phyloP scores from a whole-genome alignment of 2,888 invertebrate species.

The Andrena chrysosceles region DNA sequence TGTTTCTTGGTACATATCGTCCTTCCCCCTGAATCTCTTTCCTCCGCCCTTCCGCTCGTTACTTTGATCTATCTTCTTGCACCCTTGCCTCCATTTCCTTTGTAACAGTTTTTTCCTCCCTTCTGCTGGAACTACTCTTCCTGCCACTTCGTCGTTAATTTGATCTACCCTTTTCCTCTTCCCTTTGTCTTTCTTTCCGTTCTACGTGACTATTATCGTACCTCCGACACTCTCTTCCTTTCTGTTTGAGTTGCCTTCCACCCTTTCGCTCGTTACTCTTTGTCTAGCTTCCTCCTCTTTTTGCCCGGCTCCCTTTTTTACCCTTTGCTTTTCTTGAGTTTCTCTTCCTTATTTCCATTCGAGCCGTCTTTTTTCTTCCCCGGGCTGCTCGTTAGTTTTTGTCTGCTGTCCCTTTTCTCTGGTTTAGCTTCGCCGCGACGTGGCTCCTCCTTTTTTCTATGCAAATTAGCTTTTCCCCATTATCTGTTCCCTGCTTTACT shows the following conservation, averaged over 20 bases:
- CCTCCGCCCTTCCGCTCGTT: neutral
- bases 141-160: slow-evolving; percentile 18
- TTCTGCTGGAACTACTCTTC: slow-evolving; percentile 4
- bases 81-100: slow-evolving; percentile 23
- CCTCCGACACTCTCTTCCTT: too few relatives aligned
- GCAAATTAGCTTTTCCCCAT: too few relatives aligned
- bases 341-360: neutral
- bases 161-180: neutral
- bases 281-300: neutral
- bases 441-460: neutral
- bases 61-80: slow-evolving; percentile 32
- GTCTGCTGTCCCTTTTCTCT: neutral
- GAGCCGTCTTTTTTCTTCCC: neutral
- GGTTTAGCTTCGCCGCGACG: neutral
- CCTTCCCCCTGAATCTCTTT: slow-evolving; percentile 1
- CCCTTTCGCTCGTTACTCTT: neutral
- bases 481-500: too few relatives aligned
- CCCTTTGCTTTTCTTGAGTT: neutral
- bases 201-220: slow-evolving; percentile 4
- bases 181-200: slow-evolving; percentile 22
- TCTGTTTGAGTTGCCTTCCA: neutral
- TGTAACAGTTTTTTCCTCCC: slow-evolving; percentile 14
- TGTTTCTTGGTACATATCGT: neutral
- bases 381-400: neutral
- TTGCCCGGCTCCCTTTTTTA: neutral